Base-by-base conservation (phyloP, 2,888 invertebrate genomes). In the Scaptomyza tumidula region DNA sequence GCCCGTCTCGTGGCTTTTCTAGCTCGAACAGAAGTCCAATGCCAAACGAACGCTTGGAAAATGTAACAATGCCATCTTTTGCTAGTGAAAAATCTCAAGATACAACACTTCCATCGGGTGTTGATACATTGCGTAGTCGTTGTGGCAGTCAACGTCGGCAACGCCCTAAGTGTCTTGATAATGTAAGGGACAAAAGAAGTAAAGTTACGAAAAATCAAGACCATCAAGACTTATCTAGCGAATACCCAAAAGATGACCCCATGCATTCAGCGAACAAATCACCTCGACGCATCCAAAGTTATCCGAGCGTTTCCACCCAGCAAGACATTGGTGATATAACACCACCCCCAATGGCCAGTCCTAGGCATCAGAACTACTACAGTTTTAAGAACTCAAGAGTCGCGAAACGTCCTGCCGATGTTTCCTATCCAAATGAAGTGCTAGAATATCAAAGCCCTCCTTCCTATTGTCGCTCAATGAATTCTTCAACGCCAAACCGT, bases 311-410 rank as follows among this genome's bases (percentile, higher is more conserved):
- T 13, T 11, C 52, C 7, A 55, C 50, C 37, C 72, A 68, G 13
- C 62, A 71, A 13, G 16, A 62, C 0, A 63, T 80, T 33, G 29
- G 31, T n/a, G 62, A 67, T 10, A 75, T 57, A 29, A 61, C 72
- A 1, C 61, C 49, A 9, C 80, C 71, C 5, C 31, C 59, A 3
- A 50, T 62, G 46, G 33, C 1, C 7, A 52, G 37, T 13, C 24
- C 14, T 7, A 43, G 6, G 10, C 5, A 19, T 10, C 44, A 64
- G 0, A 9, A 6, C 27, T 37, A 3, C 14, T 7, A 24, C 11
- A 44, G 29, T 6, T 31, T 7, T 6, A 33, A 48, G 14, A 13
- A 24, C 4, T 44, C 57, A 0, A 14, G 48, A 7, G n/a, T 5
- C 33, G 16, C 39, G 11, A 43, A 11, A 3, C 41, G 29, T 10